These are phyloP conservation scores for Zaprionus obscuricornis DNA, from an alignment of 2,888 invertebrate species.

Conservation along the genomic window DNA sequence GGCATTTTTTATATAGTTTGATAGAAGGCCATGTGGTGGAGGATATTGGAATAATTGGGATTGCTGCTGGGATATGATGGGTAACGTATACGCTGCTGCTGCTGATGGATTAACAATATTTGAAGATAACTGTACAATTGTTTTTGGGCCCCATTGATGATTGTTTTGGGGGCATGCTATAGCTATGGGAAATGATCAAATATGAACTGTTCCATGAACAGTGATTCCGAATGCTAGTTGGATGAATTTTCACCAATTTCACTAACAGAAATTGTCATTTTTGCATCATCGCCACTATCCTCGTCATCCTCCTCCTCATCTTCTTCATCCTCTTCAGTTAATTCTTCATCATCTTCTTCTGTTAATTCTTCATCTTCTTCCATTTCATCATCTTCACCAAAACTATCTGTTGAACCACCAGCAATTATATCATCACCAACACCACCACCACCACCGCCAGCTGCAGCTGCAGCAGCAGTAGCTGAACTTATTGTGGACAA, in stretches of 20 bases:
- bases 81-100: too few species aligned
- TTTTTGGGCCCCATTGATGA: too few species aligned
- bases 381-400: constrained; percentile 69
- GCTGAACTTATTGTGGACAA: constrained; percentile 37
- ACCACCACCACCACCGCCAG: not conserved
- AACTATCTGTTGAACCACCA: constrained; percentile 56
- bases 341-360: constrained; percentile 72
- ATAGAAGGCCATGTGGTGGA: too few species aligned
- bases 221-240: constrained; percentile 83
- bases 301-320: constrained; percentile 59
- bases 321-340: constrained; percentile 72
- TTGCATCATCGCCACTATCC: constrained; percentile 80
- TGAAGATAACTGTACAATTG: constrained; percentile 7
- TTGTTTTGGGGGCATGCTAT: constrained; percentile 13
- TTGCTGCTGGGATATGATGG: too few species aligned
- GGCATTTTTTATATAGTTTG: too few species aligned
- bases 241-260: constrained; percentile 79
- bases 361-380: constrained; percentile 74
- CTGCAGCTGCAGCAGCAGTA: not conserved
- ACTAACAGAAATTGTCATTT: constrained; percentile 81
- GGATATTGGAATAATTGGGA: too few species aligned
- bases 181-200: constrained; percentile 81
- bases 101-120: too few species aligned
- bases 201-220: constrained; percentile 83
- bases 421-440: constrained; percentile 25